Evolutionary conservation across 1,140 invertebrate species (phyloP), one percentile per base, ranked within the genome.

Genomic region (Drosophila mauritiana): DNA sequence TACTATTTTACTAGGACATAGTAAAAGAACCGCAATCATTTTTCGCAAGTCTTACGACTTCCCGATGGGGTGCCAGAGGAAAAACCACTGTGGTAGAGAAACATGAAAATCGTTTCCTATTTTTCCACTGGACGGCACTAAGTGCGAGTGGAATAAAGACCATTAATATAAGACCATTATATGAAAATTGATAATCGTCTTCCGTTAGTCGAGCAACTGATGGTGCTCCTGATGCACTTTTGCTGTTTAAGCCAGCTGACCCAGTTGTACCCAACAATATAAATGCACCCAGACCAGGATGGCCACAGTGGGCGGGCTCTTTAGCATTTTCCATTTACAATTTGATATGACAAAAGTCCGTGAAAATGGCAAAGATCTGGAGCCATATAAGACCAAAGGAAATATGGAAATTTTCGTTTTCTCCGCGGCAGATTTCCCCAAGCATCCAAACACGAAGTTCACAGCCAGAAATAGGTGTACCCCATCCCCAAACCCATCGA

Each of bases 341-440:
- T 61, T 89, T 59, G 61, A 83, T 88, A 79, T 88, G 82, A 86
- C 84, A 52, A 80, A 80, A 65, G 81, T 78, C 75, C 42, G 51
- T 74, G 67, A 68, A 85, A 80, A 85, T 67, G 61, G 81, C 40
- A 68, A 51, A 43, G 48, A 79, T 86, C 59, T 49, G 46, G 51
- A 31, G 72, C 79, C 83, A 67, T 88, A 85, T 82, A 82, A 59
- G 83, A 73, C 54, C 51, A 55, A 20, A 31, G 45, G 56, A 36
- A 39, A 43, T 88, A 79, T 82, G 79, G 83, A 88, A 88, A 88
- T 79, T 82, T 81, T 63, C 49, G 43, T 68, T 81, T 82, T 78
- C 78, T 63, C 82, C 55, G 55, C 34, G 27, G 62, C 62, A 62
- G 76, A 56, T 61, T 63, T 67, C 42, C 73, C 68, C 56, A 74